A percentile compares a stretch with the other conserved stretches of the same genome.
phyloP scores from a whole-genome alignment of 2,888 invertebrate genomes.

The Leptinotarsa peninsularis region DNA sequence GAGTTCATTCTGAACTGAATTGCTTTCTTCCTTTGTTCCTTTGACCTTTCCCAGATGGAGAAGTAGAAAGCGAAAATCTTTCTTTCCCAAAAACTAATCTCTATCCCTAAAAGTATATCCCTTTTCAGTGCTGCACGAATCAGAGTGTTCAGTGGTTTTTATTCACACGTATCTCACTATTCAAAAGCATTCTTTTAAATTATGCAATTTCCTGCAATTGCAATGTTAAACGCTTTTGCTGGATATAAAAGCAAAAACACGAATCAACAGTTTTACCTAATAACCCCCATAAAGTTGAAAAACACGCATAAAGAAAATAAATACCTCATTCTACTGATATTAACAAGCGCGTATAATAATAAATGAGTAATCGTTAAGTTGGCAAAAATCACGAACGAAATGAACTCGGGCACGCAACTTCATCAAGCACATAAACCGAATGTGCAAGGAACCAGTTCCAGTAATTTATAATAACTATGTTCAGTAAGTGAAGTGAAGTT shows the following conservation, averaged over 20 bases:
- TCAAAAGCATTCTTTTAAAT: neutral
- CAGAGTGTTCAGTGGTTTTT: too few relatives aligned
- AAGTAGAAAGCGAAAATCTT: too few relatives aligned
- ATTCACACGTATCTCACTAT: neutral
- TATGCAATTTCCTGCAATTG: neutral
- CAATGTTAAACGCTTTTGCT: neutral
- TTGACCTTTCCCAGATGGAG: too few relatives aligned
- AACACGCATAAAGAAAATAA: conserved; percentile 15
- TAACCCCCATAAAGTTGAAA: conserved; percentile 2
- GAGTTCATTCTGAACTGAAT: too few relatives aligned
- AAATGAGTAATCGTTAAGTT: conserved; percentile 15
- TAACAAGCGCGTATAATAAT: conserved; percentile 7
- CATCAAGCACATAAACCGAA: neutral
- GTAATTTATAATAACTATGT: neutral
- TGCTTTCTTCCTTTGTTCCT: too few relatives aligned
- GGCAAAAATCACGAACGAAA: conserved; percentile 14
- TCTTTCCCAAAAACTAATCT: too few relatives aligned
- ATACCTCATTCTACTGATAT: conserved; percentile 6
- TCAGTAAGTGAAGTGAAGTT: neutral
- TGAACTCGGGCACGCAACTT: conserved; percentile 2
- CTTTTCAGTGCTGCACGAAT: too few relatives aligned
- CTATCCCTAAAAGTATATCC: too few relatives aligned
- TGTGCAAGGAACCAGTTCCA: neutral
- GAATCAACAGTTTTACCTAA: conserved; percentile 18
- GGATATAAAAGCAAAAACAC: conserved; percentile 1